A percentile compares a stretch with the other conserved stretches of the same genome.
phyloP scores from a whole-genome alignment of 2,888 invertebrate genomes.

The Euplagia quadripunctaria region DNA sequence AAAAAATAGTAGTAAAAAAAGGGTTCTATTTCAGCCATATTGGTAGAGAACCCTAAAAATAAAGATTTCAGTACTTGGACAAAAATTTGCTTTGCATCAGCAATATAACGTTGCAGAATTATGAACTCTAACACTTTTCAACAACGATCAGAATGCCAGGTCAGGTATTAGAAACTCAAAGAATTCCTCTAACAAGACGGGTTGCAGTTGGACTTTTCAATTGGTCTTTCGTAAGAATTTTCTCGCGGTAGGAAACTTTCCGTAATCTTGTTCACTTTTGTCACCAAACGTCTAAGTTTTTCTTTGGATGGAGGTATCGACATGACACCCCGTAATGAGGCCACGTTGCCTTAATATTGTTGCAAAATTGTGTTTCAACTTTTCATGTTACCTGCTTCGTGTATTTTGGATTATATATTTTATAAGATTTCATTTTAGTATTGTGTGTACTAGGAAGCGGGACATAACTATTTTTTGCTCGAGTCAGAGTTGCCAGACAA shows the following conservation, averaged over 20 bases:
- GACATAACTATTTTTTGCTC: too few species aligned
- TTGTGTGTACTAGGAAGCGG: not conserved
- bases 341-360: slow-evolving; percentile 26
- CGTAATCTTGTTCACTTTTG: slow-evolving; percentile 49
- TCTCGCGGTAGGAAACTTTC: slow-evolving; percentile 37
- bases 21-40: too few species aligned
- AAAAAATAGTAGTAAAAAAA: too few species aligned
- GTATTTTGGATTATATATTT: not conserved
- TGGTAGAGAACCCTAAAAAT: not conserved
- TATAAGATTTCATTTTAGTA: not conserved
- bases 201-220: slow-evolving; percentile 46
- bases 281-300: slow-evolving; percentile 51
- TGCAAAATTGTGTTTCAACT: slow-evolving; percentile 4
- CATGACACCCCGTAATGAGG: slow-evolving; percentile 43
- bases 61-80: not conserved
- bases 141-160: slow-evolving; percentile 25
- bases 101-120: slow-evolving; percentile 15
- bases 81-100: slow-evolving; percentile 18
- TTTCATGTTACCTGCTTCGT: not conserved
- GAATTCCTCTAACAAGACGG: slow-evolving; percentile 43
- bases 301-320: slow-evolving; percentile 42
- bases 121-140: slow-evolving; percentile 19
- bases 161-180: slow-evolving; percentile 26
- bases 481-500: too few species aligned
- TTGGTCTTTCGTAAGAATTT: slow-evolving; percentile 39